A percentile compares a stretch with the other conserved stretches of the same genome.
phyloP scores from a whole-genome alignment of 1,140 invertebrate genomes.

The Heliconius nattereri region DNA sequence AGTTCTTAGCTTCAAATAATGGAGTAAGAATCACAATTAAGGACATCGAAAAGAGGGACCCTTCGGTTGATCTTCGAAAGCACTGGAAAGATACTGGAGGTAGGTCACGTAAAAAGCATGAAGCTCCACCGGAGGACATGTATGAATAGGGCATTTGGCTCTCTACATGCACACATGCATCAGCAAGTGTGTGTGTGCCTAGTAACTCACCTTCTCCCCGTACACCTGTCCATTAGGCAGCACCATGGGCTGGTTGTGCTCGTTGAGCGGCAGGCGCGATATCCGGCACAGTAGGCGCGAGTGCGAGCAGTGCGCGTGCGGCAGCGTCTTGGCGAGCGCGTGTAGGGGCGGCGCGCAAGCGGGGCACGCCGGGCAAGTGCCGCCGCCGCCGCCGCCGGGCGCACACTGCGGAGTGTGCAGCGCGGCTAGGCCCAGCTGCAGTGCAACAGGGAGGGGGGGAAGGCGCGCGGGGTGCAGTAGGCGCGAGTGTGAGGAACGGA shows the following conservation, averaged over 20 bases:
- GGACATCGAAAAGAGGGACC: too few species aligned
- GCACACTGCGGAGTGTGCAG: slow-evolving; percentile 90
- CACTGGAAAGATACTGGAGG: too few species aligned
- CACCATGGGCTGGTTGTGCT: slow-evolving; percentile 99
- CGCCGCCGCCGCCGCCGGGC: slow-evolving; percentile 84
- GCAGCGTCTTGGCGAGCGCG: slow-evolving; percentile 91
- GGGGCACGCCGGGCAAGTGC: slow-evolving; percentile 86
- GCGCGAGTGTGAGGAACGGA: slow-evolving; percentile 96
- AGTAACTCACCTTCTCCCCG: slow-evolving; percentile 88
- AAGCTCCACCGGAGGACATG: too few species aligned
- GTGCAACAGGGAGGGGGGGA: slow-evolving; percentile 94
- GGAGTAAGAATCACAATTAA: too few species aligned
- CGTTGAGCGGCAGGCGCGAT: slow-evolving; percentile 95
- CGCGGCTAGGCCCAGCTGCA: slow-evolving; percentile 93
- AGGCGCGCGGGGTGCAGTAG: slow-evolving; percentile 95
- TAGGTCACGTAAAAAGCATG: too few species aligned
- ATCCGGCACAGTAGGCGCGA: slow-evolving; percentile 96
- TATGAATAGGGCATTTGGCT: too few species aligned
- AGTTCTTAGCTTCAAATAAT: too few species aligned
- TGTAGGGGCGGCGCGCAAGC: slow-evolving; percentile 95
- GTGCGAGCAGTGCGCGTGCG: slow-evolving; percentile 98
- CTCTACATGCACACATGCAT: too few species aligned
- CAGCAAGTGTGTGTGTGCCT: too few species aligned
- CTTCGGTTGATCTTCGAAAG: too few species aligned
- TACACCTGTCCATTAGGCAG: slow-evolving; percentile 99